phyloP scores from a whole-genome alignment of 2,113 vertebrate species.

The Scytalopus superciliaris region DNA sequence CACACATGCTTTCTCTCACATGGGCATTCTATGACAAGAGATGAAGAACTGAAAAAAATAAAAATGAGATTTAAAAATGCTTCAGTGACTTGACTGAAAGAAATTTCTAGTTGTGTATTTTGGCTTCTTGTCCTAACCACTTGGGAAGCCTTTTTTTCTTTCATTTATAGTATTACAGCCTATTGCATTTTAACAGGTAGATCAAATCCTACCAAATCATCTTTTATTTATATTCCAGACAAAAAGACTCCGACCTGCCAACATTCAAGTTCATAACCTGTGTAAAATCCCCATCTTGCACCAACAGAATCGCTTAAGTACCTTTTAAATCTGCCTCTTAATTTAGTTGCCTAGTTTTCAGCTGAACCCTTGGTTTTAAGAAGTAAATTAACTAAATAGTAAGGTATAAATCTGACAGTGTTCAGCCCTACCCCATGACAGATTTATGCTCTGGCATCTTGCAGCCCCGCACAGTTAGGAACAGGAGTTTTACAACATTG shows the following conservation, averaged over 20 bases:
- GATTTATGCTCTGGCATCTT: slow-evolving; percentile 63
- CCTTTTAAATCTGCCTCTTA: slow-evolving; percentile 56
- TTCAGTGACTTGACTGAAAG: slow-evolving; percentile 26
- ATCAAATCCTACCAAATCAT: slow-evolving; percentile 28
- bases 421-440: slow-evolving; percentile 23
- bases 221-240: slow-evolving; percentile 18
- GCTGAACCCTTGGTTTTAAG: slow-evolving; percentile 44
- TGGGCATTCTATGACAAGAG: slow-evolving; percentile 43
- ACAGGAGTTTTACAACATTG: slow-evolving; percentile 65
- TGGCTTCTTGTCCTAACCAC: background rate
- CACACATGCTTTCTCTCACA: slow-evolving; percentile 38
- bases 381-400: slow-evolving; percentile 63
- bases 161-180: background rate
- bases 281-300: background rate
- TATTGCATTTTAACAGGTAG: background rate
- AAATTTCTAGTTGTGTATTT: slow-evolving; percentile 35
- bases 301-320: slow-evolving; percentile 30
- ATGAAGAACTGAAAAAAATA: slow-evolving; percentile 29
- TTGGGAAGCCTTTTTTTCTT: background rate
- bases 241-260: background rate
- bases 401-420: slow-evolving; percentile 52
- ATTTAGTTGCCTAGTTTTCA: slow-evolving; percentile 45
- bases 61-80: slow-evolving; percentile 30
- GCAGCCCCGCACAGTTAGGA: background rate
- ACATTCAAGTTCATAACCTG: slow-evolving; percentile 11